Evolutionary conservation across 2,888 invertebrate species (phyloP), one percentile per base, ranked within the genome.

Genomic region (Notocelia uddmanniana): DNA sequence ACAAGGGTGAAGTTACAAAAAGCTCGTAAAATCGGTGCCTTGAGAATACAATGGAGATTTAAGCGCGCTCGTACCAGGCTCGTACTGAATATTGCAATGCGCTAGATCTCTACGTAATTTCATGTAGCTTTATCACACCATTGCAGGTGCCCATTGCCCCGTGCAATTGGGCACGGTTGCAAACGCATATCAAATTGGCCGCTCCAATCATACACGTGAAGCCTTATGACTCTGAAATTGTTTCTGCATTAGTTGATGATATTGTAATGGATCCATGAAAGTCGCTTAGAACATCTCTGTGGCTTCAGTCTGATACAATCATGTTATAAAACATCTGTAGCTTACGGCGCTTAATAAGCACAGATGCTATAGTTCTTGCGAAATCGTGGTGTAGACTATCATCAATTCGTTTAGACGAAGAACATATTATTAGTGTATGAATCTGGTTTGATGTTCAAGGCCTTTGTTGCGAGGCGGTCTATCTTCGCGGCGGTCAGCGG

Each of bases 401-500:
- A 76, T 73, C 75, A 70, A 72, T 68, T 69, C 73, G 75, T 31
- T 37, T 10, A 54, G 37, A 11, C 15, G 23, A 37, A 63, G 31
- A 64, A 37, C 37, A 37, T 37, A 54, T 21, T 50, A 64, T 37
- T 3, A 54, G 15, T 34, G n/a, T 13, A 37, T 37, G 37, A 37
- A 23, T 21, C n/a, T 52, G 3, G 34, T 64, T 54, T 15, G 13
- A 54, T 34, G 34, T 64, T 45, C 31, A 31, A 26, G 9, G 19
- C 63, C 57, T 59, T 70, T 74, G 73, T 74, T 77, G 78, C 76
- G 78, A 78, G 75, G 68, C 76, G 73, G 62, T 70, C 69, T 74
- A 77, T 76, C 78, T 76, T 73, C 75, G 73, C 74, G 68, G 73
- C 75, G 76, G 78, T 77, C 77, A 77, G 70, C 70, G 74, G 69